phyloP scores from a whole-genome alignment of 2,888 invertebrate species.

The Heliconius charithonia region DNA sequence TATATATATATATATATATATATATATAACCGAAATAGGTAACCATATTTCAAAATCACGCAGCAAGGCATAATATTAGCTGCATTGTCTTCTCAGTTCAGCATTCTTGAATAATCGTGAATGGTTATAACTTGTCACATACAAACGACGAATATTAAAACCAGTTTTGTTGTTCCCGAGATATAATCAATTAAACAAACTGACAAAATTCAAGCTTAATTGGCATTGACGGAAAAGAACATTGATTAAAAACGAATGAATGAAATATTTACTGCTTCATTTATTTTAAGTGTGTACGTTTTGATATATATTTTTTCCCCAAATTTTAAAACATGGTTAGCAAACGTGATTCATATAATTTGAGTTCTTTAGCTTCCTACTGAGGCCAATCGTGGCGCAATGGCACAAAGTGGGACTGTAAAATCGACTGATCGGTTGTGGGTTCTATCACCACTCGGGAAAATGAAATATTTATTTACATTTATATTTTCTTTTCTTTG shows the following conservation, averaged over 20 bases:
- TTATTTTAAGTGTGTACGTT: background rate
- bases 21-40: background rate
- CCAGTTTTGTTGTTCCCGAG: constrained; percentile 15
- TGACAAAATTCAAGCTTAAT: constrained; percentile 18
- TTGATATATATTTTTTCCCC: background rate
- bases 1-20: background rate
- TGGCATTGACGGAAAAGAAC: background rate
- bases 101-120: constrained; percentile 28
- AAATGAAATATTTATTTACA: too few species aligned
- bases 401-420: too few species aligned
- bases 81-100: background rate
- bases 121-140: constrained; percentile 21
- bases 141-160: background rate
- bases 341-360: background rate
- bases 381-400: too few species aligned
- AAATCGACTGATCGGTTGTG: too few species aligned
- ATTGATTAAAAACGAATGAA: background rate
- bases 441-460: too few species aligned
- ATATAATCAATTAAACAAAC: constrained; percentile 13
- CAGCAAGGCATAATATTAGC: background rate
- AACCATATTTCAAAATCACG: constrained; percentile 6
- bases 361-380: background rate
- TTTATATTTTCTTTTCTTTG: too few species aligned
- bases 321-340: background rate
- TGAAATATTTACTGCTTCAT: constrained; percentile 6